phyloP scores from a whole-genome alignment of 2,113 vertebrate species.

The Festucalex cinctus region DNA sequence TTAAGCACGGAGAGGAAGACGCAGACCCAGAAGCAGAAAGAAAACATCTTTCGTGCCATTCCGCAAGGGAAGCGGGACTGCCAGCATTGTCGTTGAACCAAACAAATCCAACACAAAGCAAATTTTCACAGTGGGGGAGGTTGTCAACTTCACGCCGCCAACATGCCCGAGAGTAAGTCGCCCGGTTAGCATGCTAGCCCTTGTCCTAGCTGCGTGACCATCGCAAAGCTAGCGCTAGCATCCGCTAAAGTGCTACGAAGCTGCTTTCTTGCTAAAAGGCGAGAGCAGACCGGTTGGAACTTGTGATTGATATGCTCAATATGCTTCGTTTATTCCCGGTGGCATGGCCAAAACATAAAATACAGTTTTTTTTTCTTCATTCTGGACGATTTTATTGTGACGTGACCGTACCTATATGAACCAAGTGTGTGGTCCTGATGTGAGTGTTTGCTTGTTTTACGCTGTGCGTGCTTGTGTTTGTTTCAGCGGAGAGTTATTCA shows the following conservation, averaged over 20 bases:
- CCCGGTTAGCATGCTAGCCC: not conserved
- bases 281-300: too few species aligned
- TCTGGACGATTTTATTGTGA: too few species aligned
- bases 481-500: conserved; percentile 11
- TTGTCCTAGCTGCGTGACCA: not conserved
- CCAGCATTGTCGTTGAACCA: too few species aligned
- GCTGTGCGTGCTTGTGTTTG: not conserved
- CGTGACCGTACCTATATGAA: too few species aligned
- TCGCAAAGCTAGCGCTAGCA: not conserved
- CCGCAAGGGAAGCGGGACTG: not conserved
- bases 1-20: not conserved
- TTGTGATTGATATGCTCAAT: too few species aligned
- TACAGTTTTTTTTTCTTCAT: too few species aligned
- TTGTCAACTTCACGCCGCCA: not conserved
- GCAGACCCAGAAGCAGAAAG: not conserved
- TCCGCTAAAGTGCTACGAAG: not conserved
- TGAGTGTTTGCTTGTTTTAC: too few species aligned
- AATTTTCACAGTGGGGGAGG: not conserved
- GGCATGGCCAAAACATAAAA: not conserved
- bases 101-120: not conserved
- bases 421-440: too few species aligned
- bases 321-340: not conserved
- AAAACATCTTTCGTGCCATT: not conserved
- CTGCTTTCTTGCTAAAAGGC: too few species aligned
- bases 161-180: conserved; percentile 9